These are phyloP conservation scores for Pelobates cultripes DNA, from an alignment of 2,797 vertebrate genomes.

Conservation along the genomic window DNA sequence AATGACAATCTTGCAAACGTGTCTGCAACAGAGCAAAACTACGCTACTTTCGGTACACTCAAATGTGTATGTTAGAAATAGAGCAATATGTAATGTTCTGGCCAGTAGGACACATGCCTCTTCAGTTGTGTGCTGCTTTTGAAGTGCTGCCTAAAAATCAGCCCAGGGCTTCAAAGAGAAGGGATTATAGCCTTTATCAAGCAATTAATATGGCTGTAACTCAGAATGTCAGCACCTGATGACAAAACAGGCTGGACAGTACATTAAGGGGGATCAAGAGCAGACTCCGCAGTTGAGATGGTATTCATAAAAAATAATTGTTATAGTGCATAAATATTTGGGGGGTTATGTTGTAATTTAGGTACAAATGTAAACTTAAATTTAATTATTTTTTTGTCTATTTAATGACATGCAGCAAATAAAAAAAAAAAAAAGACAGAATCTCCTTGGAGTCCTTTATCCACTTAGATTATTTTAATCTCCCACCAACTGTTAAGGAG, in stretches of 20 bases:
- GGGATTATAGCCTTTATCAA: constrained; percentile 94
- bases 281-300: constrained; percentile 76
- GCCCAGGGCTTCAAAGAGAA: constrained; percentile 89
- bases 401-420: constrained; percentile 68
- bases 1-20: constrained; percentile 60
- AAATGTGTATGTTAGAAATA: constrained; percentile 76
- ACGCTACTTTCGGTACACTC: constrained; percentile 69
- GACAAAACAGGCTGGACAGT: constrained; percentile 81
- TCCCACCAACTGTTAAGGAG: constrained; percentile 87
- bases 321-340: constrained; percentile 63
- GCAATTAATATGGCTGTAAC: constrained; percentile 96
- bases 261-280: constrained; percentile 81
- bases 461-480: constrained; percentile 85
- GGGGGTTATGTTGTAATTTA: constrained; percentile 49
- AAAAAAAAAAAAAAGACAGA: constrained; percentile 58
- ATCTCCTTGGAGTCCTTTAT: constrained; percentile 72
- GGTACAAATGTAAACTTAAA: constrained; percentile 36
- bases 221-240: constrained; percentile 87
- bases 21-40: constrained; percentile 9
- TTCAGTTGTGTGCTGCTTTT: constrained; percentile 77
- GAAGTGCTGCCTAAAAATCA: constrained; percentile 89
- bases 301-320: constrained; percentile 68
- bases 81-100: constrained; percentile 72
- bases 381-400: constrained; percentile 62
- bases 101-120: constrained; percentile 73